Conservation (phyloP, 2,797 vertebrate species). For the Chelmon rostratus region DNA sequence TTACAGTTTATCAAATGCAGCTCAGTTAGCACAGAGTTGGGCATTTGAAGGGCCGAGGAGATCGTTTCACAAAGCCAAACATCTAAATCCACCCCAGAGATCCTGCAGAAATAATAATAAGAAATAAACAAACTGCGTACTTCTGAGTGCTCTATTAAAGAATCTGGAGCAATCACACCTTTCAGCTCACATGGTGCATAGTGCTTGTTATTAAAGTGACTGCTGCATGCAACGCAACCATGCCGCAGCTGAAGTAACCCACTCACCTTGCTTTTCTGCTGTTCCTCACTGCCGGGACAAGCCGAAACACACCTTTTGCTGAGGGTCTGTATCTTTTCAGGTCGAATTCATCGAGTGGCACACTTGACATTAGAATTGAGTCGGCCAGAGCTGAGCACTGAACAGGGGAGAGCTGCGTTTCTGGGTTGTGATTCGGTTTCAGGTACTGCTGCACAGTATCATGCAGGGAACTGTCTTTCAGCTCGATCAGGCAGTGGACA, state of each 20-base stretch:
- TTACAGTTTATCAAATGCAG: not conserved
- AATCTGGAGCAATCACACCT: not conserved
- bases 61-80: constrained; percentile 18
- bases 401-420: constrained; percentile 35
- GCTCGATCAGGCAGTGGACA: constrained; percentile 49
- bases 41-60: constrained; percentile 43
- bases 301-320: constrained; percentile 29
- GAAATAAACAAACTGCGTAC: not conserved
- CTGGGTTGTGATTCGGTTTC: constrained; percentile 12
- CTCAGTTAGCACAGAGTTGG: constrained; percentile 45
- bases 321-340: constrained; percentile 57
- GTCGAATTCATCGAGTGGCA: constrained; percentile 49
- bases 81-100: not conserved
- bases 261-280: constrained; percentile 40
- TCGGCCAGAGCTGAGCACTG: constrained; percentile 55
- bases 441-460: constrained; percentile 25
- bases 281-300: constrained; percentile 55
- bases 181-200: not conserved
- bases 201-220: not conserved
- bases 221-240: not conserved
- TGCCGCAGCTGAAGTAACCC: not conserved
- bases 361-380: constrained; percentile 42
- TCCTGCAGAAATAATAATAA: constrained; percentile 14
- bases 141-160: too few species aligned
- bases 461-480: constrained; percentile 47